Evolutionary conservation across 2,797 vertebrate genomes (phyloP).

Genomic region (Vireo griseus): DNA sequence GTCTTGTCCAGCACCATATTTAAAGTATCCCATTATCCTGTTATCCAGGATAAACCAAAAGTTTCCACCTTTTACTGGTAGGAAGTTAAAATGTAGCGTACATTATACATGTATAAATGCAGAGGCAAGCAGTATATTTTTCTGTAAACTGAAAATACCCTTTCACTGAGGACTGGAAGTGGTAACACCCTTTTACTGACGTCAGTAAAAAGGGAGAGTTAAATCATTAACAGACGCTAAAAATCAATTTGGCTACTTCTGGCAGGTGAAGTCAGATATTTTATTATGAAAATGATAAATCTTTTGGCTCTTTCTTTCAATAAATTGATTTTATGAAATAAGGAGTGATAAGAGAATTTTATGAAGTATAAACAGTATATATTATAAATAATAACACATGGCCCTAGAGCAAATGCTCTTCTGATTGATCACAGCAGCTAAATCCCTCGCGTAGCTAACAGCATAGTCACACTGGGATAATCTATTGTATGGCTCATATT

Average conservation of each 20-base stretch:
- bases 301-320: conserved; percentile 42
- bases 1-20: background rate
- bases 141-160: background rate
- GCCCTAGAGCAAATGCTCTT: conserved; percentile 8
- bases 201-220: conserved; percentile 49
- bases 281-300: conserved; percentile 45
- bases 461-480: conserved; percentile 8
- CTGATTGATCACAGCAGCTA: conserved; percentile 43
- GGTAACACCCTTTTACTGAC: conserved; percentile 36
- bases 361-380: conserved; percentile 41
- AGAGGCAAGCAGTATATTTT: background rate
- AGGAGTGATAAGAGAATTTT: conserved; percentile 49
- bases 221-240: conserved; percentile 61
- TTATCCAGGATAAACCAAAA: background rate
- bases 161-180: conserved; percentile 3
- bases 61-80: background rate
- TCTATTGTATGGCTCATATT: conserved; percentile 1
- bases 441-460: conserved; percentile 16
- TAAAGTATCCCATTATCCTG: background rate
- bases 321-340: conserved; percentile 36
- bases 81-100: background rate
- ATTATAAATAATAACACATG: conserved; percentile 56
- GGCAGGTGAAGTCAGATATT: conserved; percentile 56
- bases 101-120: background rate
- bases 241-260: conserved; percentile 38